These are phyloP conservation scores for Pangasius sanitwongsei DNA, from an alignment of 2,797 vertebrate genomes.

Conservation along the genomic window DNA sequence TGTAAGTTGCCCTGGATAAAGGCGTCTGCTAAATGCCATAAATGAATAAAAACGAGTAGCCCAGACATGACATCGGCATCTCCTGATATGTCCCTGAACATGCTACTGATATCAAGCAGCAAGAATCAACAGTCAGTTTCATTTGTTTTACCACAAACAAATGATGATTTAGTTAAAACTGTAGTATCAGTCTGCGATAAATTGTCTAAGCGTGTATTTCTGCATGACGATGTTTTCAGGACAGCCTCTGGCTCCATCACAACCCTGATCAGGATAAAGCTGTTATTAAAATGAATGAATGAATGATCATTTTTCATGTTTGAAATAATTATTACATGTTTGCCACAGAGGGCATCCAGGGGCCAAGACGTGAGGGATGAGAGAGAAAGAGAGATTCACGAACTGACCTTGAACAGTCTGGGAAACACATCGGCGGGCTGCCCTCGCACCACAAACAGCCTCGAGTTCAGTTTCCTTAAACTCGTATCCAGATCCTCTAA, in stretches of 20 bases:
- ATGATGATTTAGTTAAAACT: not conserved
- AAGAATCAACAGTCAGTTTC: not conserved
- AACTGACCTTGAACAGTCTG: slow-evolving; percentile 88
- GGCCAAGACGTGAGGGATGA: not conserved
- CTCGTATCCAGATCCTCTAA: slow-evolving; percentile 92
- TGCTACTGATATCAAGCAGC: not conserved
- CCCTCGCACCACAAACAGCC: slow-evolving; percentile 90
- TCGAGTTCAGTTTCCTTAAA: slow-evolving; percentile 89
- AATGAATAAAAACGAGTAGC: too few species aligned
- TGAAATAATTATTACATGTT: not conserved
- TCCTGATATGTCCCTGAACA: not conserved
- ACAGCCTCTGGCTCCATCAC: not conserved
- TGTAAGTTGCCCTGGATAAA: too few species aligned
- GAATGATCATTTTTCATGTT: too few species aligned
- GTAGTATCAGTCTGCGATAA: not conserved
- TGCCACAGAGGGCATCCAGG: too few species aligned
- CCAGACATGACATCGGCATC: too few species aligned
- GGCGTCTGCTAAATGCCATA: too few species aligned
- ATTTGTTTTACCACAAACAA: not conserved
- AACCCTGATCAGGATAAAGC: not conserved
- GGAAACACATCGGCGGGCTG: slow-evolving; percentile 94
- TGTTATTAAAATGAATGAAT: too few species aligned
- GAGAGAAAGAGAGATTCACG: not conserved
- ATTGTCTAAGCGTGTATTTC: not conserved
- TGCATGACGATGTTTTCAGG: not conserved